These are phyloP conservation scores for Heliothis subflexa DNA, from an alignment of 1,140 invertebrate species.

Conservation along the genomic window DNA sequence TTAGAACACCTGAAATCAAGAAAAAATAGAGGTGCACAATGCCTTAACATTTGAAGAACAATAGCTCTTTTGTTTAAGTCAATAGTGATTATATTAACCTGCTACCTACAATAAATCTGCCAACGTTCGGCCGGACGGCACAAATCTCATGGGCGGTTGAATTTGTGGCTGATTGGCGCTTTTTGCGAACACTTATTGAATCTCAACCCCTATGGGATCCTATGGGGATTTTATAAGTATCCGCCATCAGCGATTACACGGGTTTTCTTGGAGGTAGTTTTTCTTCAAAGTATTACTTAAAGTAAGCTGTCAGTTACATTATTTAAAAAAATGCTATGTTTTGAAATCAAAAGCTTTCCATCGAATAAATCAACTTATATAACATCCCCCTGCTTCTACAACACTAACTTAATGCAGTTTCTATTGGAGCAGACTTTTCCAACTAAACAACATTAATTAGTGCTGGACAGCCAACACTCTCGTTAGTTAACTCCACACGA, in stretches of 20 bases:
- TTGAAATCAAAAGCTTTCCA: no score
- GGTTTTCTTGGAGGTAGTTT: slow-evolving; percentile 1
- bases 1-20: neutral
- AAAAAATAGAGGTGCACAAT: neutral
- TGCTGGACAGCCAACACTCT: neutral
- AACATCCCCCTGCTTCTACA: no score
- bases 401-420: no score
- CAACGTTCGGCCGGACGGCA: slow-evolving; percentile 15
- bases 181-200: slow-evolving; percentile 59
- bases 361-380: no score
- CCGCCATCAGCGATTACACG: slow-evolving; percentile 2
- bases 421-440: no score
- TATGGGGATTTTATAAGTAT: slow-evolving; percentile 32
- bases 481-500: neutral
- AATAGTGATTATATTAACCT: slow-evolving; percentile 1
- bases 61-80: neutral
- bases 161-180: slow-evolving; percentile 53
- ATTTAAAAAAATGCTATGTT: no score
- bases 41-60: neutral
- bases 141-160: slow-evolving; percentile 61
- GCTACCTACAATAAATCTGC: neutral
- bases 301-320: neutral
- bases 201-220: slow-evolving; percentile 44
- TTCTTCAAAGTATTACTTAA: neutral
- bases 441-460: no score